Conservation (phyloP, 2,888 invertebrate species). For the Xylota sylvarum region DNA sequence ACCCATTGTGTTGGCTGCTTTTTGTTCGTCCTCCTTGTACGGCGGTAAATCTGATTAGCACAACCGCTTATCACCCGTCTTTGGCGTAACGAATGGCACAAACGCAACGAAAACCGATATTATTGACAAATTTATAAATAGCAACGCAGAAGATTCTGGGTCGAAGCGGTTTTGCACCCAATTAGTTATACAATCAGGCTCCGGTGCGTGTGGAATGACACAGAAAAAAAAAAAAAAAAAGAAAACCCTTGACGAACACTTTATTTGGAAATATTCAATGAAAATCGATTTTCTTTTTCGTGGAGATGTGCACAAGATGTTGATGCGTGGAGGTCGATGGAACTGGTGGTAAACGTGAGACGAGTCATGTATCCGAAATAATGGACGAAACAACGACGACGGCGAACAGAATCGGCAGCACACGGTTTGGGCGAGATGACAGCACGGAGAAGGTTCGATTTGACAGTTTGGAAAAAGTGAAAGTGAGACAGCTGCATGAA, state of each 20-base stretch:
- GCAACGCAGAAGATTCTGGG: slow-evolving; percentile 43
- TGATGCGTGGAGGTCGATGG: background rate
- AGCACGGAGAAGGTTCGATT: slow-evolving; percentile 1
- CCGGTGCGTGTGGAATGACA: slow-evolving; percentile 38
- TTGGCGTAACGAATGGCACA: background rate
- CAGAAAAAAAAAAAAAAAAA: background rate
- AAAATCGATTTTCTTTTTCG: background rate
- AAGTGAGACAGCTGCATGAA: slow-evolving; percentile 19
- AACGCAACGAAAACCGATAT: slow-evolving; percentile 46
- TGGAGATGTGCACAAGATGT: slow-evolving; percentile 21
- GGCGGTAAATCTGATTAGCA: background rate
- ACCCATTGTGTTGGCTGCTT: slow-evolving; percentile 87
- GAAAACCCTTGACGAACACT: background rate
- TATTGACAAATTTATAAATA: slow-evolving; percentile 50
- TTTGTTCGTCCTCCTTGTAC: background rate
- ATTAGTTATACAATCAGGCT: slow-evolving; percentile 60
- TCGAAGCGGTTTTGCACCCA: background rate
- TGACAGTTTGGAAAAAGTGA: slow-evolving; percentile 54
- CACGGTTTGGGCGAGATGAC: slow-evolving; percentile 26
- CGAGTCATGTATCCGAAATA: slow-evolving; percentile 58
- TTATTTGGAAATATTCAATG: slow-evolving; percentile 16
- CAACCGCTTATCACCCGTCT: background rate
- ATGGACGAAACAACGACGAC: slow-evolving; percentile 17
- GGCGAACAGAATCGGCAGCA: slow-evolving; percentile 22
- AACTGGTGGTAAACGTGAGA: slow-evolving; percentile 48